Base-by-base conservation (phyloP, 2,797 vertebrate species). In the Lepus oiostolus region DNA sequence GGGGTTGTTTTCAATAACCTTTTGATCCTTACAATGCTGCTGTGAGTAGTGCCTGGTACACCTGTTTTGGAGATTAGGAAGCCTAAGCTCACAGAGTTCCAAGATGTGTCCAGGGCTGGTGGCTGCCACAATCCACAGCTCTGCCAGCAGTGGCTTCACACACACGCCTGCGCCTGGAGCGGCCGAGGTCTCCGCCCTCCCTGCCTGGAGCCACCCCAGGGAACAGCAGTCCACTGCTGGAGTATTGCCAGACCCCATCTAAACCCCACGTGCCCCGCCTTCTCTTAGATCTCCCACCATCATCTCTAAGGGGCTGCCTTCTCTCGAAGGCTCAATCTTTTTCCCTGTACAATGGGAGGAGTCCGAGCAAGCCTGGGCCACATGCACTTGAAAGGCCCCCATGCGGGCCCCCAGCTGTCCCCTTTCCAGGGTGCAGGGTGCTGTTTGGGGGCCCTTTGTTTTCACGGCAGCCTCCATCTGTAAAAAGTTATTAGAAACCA, bases 21-120 rank as follows among this genome's bases (percentile, higher is more conserved):
- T 97, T 97, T 96, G 95, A 92, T 93, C 96, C 90, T 96, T 92
- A 95, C 88, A 89, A 86, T 91, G 96, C 95, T 79, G 74, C 96
- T 89, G 74, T 93, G 62, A 93, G 5, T 30, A 84, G 70, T 94
- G 97, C 93, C 93, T 94, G 94, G 94, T 89, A 85, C 92, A 90
- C 72, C 80, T 88, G 70, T 76, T 97, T 86, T 92, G 93, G 96
- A 97, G 89, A 88, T 93, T 95, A 92, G 96, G 86, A 85, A 88
- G 91, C 93, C 35, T 93, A 97, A 92, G 81, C 92, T 93, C 35
- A 28, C 24, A 32, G 47, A 60, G 28, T n/a, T 47, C 42, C 42
- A 47, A 9, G 35, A 38, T 0, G 7, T 19, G 75, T 77, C 28
- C 14, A 24, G 86, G 67, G 24, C 79, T 87, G 87, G 8, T 2